phyloP scores from a whole-genome alignment of 2,888 invertebrate genomes.

The Phaedon cochleariae region DNA sequence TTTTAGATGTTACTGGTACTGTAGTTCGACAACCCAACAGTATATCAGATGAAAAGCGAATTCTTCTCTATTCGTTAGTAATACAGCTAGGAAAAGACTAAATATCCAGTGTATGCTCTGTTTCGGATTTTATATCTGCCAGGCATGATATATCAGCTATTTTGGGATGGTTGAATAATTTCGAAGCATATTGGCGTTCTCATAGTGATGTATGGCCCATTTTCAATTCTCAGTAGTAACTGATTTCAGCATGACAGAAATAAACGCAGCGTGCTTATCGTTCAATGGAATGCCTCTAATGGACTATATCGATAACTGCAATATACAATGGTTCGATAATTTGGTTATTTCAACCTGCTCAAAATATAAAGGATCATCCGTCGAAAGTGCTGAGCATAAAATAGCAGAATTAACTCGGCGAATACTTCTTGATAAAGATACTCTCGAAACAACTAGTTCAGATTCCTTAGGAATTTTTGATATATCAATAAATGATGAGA shows the following conservation, averaged over 20 bases:
- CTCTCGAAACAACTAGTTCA: not conserved
- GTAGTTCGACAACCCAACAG: conserved; percentile 13
- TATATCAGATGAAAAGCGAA: conserved; percentile 9
- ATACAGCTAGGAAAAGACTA: conserved; percentile 8
- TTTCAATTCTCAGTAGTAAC: conserved; percentile 13
- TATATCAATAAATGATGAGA: not conserved
- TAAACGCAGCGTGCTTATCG: conserved; percentile 16
- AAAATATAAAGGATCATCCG: conserved; percentile 15
- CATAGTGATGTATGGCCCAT: conserved; percentile 14
- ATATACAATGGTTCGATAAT: not conserved
- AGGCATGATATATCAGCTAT: conserved; percentile 13
- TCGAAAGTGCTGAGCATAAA: conserved; percentile 6
- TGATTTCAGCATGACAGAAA: conserved; percentile 20
- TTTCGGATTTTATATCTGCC: conserved; percentile 16
- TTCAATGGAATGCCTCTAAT: conserved; percentile 17
- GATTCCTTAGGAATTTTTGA: not conserved
- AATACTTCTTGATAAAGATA: not conserved
- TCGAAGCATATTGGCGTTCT: conserved; percentile 11
- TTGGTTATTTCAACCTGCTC: conserved; percentile 2
- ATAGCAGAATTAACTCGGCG: not conserved
- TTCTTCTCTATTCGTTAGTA: conserved; percentile 10
- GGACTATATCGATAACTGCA: conserved; percentile 11
- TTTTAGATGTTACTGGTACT: conserved; percentile 16
- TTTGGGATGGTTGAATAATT: conserved; percentile 13
- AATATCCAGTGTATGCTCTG: conserved; percentile 9